Evolutionary conservation across 2,888 invertebrate genomes (phyloP), one percentile per base, ranked within the genome.

Genomic region (Aricia artaxerxes): DNA sequence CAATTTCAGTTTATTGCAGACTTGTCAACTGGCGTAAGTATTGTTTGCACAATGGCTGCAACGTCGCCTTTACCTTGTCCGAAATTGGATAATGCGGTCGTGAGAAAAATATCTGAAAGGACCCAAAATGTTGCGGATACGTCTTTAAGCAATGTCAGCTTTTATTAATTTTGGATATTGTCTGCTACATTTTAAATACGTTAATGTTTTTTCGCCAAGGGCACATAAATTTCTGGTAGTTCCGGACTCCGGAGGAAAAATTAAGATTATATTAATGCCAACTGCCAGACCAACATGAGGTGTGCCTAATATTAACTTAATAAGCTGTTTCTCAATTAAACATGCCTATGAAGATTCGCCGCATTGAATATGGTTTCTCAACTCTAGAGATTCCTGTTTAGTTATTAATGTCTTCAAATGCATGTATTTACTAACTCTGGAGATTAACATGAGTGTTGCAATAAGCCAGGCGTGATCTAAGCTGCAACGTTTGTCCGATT

Each of bases 21-120:
- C 69, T 69, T 75, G 49, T 49, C 13, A 75, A 49, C 24, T 44
- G 31, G 44, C 40, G 44, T 40, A 73, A 44, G 44, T 75, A 49
- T 75, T 44, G 24, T 75, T 75, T 75, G 44, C 44, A 44, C 44
- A 75, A 44, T 75, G 75, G 49, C 44, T 75, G 7, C 40, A 44
- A 13, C 49, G 75, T 75, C 31, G 75, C 11, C 31, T 24, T 75
- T 44, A 75, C 75, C 75, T 75, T 75, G 75, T 75, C 69, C 69
- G 69, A 69, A 44, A 44, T 75, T 75, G 44, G 44, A 49, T 44
- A 75, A 75, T 49, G 75, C 40, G 73, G 73, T 75, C 75, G 44
- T 75, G 75, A 31, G 75, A 75, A 75, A 44, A 75, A 49, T 24
- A 44, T 75, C 44, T 75, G 75, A 24, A 75, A 49, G 75, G 38